A percentile compares a stretch with the other conserved stretches of the same genome.
Conservation (phyloP, 2,113 vertebrate genomes). For the Actenoides hombroni region DNA sequence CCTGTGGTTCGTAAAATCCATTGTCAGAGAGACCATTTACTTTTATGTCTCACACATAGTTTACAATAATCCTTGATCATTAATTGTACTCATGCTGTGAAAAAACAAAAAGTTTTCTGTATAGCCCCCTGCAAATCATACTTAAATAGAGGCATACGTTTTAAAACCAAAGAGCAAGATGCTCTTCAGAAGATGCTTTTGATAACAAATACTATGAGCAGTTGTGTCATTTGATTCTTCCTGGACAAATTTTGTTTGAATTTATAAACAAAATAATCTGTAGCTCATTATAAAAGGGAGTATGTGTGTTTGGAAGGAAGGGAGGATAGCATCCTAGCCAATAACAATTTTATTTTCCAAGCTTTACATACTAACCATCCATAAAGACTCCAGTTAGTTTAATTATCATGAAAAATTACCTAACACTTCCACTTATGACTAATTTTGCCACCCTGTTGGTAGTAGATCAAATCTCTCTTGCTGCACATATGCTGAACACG, state of each 20-base stretch:
- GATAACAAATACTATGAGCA: not conserved
- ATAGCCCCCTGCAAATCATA: not conserved
- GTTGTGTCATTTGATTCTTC: not conserved
- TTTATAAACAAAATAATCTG: not conserved
- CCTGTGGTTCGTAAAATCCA: not conserved
- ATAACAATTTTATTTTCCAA: not conserved
- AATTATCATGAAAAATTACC: conserved; percentile 6
- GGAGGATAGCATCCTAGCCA: not conserved
- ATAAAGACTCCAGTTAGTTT: not conserved
- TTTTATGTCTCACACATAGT: not conserved
- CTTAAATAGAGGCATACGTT: not conserved
- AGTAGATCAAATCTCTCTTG: not conserved
- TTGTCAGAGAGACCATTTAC: not conserved
- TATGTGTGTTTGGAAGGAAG: not conserved
- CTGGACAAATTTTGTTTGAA: not conserved
- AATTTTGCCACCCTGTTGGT: conserved; percentile 24
- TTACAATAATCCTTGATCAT: not conserved
- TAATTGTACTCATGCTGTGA: not conserved
- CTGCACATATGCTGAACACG: conserved; percentile 14
- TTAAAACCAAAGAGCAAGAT: not conserved
- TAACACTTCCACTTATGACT: conserved; percentile 8
- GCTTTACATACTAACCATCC: not conserved
- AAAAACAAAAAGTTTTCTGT: not conserved
- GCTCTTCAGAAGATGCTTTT: not conserved
- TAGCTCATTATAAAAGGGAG: not conserved